Conservation (phyloP, 2,888 invertebrate species). For the Troilus luridus region DNA sequence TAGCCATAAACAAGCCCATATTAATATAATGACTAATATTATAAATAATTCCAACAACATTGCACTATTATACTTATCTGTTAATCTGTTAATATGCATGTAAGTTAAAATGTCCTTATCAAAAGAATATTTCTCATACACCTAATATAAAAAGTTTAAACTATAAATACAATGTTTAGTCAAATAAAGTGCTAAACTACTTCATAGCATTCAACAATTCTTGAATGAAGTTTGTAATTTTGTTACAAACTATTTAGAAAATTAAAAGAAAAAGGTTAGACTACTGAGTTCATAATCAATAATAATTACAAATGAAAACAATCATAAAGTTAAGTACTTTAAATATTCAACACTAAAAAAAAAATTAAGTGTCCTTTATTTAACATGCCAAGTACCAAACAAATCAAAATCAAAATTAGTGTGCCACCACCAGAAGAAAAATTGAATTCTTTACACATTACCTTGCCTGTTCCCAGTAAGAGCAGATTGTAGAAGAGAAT, state of each 20-base stretch:
- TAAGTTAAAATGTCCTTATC: too few species aligned
- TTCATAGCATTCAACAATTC: not conserved
- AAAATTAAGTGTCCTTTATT: not conserved
- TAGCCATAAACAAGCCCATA: too few species aligned
- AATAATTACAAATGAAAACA: not conserved
- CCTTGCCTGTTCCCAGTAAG: conserved; percentile 53
- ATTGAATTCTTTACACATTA: not conserved
- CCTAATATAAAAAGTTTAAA: too few species aligned
- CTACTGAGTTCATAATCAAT: not conserved
- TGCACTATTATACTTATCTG: too few species aligned
- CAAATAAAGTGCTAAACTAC: not conserved
- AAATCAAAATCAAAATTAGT: not conserved
- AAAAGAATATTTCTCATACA: too few species aligned
- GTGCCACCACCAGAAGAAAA: not conserved
- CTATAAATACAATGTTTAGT: not conserved
- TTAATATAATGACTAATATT: too few species aligned
- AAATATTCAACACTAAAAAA: not conserved
- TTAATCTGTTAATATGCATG: too few species aligned
- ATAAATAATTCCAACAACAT: too few species aligned
- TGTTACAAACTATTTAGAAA: not conserved
- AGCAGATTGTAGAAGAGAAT: conserved; percentile 57
- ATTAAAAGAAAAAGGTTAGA: not conserved
- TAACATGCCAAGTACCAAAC: not conserved
- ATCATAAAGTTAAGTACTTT: not conserved
- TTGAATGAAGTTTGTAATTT: too few species aligned